These are phyloP conservation scores for Schizaphis graminum DNA, from an alignment of 2,888 invertebrate species.

Conservation along the genomic window DNA sequence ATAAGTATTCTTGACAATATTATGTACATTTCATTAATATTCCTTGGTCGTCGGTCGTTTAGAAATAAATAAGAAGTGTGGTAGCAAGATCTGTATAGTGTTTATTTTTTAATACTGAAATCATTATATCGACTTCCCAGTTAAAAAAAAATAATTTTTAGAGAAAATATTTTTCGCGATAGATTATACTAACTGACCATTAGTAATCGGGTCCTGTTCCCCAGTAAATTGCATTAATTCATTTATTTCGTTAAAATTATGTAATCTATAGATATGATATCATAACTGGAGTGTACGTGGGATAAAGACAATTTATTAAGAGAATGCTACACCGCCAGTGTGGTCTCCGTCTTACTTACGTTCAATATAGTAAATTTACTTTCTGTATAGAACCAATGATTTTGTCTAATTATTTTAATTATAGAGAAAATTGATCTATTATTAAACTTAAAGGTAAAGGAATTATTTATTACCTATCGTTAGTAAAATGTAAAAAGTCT, in stretches of 20 bases:
- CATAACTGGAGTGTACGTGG: not conserved
- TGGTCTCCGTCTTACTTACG: too few relatives aligned
- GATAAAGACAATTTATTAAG: too few relatives aligned
- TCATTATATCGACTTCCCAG: not conserved
- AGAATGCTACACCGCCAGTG: too few relatives aligned
- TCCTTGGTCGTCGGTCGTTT: not conserved
- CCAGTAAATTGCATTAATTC: not conserved
- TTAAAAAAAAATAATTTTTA: not conserved
- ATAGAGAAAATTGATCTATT: too few relatives aligned
- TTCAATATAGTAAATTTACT: too few relatives aligned
- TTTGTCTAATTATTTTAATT: too few relatives aligned
- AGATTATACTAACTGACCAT: not conserved
- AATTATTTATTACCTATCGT: too few relatives aligned
- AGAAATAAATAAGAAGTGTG: not conserved
- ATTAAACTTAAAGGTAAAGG: too few relatives aligned
- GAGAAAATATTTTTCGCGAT: not conserved
- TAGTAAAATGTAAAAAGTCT: too few relatives aligned
- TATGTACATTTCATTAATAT: conserved; percentile 46
- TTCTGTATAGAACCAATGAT: too few relatives aligned
- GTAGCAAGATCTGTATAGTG: not conserved
- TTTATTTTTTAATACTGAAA: not conserved
- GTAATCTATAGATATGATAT: not conserved
- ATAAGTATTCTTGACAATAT: not conserved
- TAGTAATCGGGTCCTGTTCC: not conserved
- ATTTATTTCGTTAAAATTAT: not conserved